Evolutionary conservation across 1,140 invertebrate genomes (phyloP).

Genomic region (Formica selysi): DNA sequence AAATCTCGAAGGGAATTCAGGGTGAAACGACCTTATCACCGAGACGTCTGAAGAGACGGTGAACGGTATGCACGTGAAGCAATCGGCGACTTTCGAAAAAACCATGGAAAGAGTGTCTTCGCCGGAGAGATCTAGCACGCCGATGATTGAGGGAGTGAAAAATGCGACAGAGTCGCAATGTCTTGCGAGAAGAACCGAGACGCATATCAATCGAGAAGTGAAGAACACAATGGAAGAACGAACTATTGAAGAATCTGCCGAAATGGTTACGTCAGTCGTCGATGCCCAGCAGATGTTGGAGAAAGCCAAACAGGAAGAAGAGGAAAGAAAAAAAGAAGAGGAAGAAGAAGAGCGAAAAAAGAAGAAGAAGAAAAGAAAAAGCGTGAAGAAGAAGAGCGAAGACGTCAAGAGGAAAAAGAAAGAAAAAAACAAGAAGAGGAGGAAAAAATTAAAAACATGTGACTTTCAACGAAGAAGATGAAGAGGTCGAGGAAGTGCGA

Average conservation of each 20-base stretch:
- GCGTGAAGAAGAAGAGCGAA: conserved; percentile 75
- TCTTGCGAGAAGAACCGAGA: conserved; percentile 46
- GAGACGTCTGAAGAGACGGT: conserved; percentile 83
- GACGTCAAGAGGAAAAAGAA: conserved; percentile 74
- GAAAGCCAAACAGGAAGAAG: conserved; percentile 79
- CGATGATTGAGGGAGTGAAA: conserved; percentile 13
- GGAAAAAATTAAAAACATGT: conserved; percentile 73
- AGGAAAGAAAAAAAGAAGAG: conserved; percentile 75
- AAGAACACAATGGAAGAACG: conserved; percentile 69
- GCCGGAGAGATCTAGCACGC: conserved; percentile 64
- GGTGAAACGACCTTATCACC: conserved; percentile 83
- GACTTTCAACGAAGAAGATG: conserved; percentile 72
- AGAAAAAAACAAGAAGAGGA: conserved; percentile 77
- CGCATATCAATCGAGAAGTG: conserved; percentile 69
- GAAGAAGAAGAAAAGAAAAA: conserved; percentile 73
- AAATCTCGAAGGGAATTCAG: conserved; percentile 79
- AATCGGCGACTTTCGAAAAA: conserved; percentile 84
- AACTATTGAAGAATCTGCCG: conserved; percentile 75
- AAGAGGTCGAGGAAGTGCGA: conserved; percentile 66
- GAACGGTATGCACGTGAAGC: conserved; percentile 82
- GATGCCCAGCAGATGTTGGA: conserved; percentile 83
- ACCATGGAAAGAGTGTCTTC: conserved; percentile 79
- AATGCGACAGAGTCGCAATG: conserved; percentile 8
- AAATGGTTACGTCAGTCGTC: conserved; percentile 80
- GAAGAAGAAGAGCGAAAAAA: conserved; percentile 78